These are phyloP conservation scores for Eurystomus gularis DNA, from an alignment of 2,113 vertebrate species.

Conservation along the genomic window DNA sequence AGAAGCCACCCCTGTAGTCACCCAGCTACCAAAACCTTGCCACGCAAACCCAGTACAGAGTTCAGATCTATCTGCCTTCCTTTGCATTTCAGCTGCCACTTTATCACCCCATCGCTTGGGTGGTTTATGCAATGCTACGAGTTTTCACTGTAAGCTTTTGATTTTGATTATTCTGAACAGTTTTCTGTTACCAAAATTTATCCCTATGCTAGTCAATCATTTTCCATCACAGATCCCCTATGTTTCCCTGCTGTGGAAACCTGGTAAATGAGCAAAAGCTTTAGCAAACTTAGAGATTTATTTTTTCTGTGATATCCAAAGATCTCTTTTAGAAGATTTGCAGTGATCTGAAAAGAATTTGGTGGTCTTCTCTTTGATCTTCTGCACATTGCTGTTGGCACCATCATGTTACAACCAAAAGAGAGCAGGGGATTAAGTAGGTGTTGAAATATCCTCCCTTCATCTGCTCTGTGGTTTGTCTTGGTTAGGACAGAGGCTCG, in stretches of 20 bases:
- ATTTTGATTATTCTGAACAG: background rate
- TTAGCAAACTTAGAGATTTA: background rate
- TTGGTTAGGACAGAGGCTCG: background rate
- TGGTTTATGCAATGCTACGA: background rate
- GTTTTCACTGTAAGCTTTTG: background rate
- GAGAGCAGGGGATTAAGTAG: background rate
- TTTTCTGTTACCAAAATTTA: background rate
- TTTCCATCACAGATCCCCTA: background rate
- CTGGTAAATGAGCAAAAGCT: background rate
- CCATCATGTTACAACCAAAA: background rate
- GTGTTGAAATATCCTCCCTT: background rate
- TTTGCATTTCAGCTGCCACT: background rate
- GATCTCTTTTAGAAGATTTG: background rate
- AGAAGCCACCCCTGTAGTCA: background rate
- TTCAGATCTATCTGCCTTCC: background rate
- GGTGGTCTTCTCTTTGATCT: background rate
- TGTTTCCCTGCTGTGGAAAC: background rate
- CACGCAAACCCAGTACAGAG: background rate
- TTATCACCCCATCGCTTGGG: background rate
- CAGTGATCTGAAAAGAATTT: background rate
- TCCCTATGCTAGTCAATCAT: background rate
- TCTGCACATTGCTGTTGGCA: background rate
- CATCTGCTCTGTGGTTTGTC: background rate
- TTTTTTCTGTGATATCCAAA: background rate
- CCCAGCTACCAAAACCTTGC: background rate